phyloP scores from a whole-genome alignment of 2,113 vertebrate species.

The Indri indri region DNA sequence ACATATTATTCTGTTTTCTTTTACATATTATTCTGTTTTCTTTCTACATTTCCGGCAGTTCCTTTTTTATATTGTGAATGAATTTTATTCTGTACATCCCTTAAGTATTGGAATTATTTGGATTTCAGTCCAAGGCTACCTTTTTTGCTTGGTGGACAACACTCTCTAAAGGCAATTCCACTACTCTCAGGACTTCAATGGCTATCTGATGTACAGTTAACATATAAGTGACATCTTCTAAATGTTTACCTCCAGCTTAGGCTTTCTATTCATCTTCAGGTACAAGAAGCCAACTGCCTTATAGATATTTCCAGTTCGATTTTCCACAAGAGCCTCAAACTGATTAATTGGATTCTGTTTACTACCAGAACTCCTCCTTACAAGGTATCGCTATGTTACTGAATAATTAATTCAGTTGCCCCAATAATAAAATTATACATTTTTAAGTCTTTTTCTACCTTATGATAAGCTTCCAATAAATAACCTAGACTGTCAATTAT shows the following conservation, averaged over 20 bases:
- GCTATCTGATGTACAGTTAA: not conserved
- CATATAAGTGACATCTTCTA: constrained; percentile 18
- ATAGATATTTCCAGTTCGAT: not conserved
- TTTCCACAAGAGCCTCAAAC: not conserved
- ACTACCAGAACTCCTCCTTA: not conserved
- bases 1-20: not conserved
- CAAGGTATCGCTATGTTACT: not conserved
- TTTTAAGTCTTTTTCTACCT: not conserved
- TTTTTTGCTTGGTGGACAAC: not conserved
- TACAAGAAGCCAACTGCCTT: not conserved
- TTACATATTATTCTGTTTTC: not conserved
- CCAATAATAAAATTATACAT: not conserved
- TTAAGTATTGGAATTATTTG: not conserved
- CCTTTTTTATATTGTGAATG: not conserved
- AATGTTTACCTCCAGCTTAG: not conserved
- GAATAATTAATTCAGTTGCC: not conserved
- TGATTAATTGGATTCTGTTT: not conserved
- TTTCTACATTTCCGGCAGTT: not conserved
- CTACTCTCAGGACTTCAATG: not conserved
- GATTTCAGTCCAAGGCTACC: not conserved
- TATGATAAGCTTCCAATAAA: not conserved
- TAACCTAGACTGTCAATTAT: not conserved
- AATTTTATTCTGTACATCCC: not conserved
- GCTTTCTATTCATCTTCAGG: not conserved
- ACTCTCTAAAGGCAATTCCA: not conserved